Evolutionary conservation across 2,797 vertebrate genomes (phyloP).

Genomic region (Peromyscus eremicus): DNA sequence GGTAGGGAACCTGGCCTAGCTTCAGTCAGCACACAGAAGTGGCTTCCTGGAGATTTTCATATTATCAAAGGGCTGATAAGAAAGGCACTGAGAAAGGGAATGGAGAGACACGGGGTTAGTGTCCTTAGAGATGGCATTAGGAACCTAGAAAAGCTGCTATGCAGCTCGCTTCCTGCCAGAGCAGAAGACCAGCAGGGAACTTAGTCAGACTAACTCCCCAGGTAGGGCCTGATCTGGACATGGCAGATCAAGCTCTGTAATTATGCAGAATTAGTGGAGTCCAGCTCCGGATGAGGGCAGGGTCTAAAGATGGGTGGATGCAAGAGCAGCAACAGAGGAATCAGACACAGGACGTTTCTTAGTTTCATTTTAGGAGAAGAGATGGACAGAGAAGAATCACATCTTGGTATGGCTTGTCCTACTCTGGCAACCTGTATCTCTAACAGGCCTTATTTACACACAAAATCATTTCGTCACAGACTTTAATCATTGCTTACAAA

Average conservation of each 20-base stretch:
- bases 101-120: slow-evolving; percentile 24
- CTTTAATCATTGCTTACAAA: too few species aligned
- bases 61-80: slow-evolving; percentile 97
- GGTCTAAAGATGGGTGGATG: too few species aligned
- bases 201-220: neutral
- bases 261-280: neutral
- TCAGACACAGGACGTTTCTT: too few species aligned
- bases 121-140: neutral
- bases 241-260: neutral
- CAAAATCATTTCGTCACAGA: too few species aligned
- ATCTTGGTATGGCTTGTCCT: too few species aligned
- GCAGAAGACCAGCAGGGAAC: neutral
- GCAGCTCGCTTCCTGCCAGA: neutral
- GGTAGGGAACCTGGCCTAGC: neutral
- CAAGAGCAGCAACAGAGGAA: too few species aligned
- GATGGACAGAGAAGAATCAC: too few species aligned
- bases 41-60: slow-evolving; percentile 97
- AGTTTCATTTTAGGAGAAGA: too few species aligned
- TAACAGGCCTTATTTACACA: too few species aligned
- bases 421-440: too few species aligned
- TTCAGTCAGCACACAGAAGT: slow-evolving; percentile 87
- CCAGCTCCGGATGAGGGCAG: too few species aligned
- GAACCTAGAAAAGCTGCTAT: neutral
- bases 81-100: slow-evolving; percentile 91
- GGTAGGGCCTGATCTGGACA: neutral